Base-by-base conservation (phyloP, 2,797 vertebrate species). In the Allobates femoralis region DNA sequence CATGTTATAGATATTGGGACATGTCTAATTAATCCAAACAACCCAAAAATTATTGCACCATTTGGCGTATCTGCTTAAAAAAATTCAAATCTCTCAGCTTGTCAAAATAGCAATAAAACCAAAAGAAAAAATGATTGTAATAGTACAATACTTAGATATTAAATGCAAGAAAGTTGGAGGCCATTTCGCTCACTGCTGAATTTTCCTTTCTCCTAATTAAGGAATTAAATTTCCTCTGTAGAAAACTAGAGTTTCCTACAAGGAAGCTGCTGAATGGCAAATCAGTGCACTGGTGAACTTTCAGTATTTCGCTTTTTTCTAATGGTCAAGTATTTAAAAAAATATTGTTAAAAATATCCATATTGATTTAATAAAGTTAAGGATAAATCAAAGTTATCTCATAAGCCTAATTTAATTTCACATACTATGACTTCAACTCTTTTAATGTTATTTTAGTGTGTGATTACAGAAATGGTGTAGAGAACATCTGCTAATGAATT, bases 401-500 rank as follows among this genome's bases (percentile, higher is more conserved):
- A 56, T 12, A 71, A 71, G 34, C 34, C 18, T 74, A 60, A 56
- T 60, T 83, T 74, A 74, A n/a, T 83, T 58, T 83, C 16, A 60
- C 55, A 83, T 74, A 73, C 34, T 66, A 80, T 51, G 79, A 66
- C 56, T 80, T 66, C 37, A 4, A 66, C 34, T 62, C 37, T 60
- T 83, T 83, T 83, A 73, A 74, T 62, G 67, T 74, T 83, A 55
- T 73, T 83, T 83, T 83, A 83, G 34, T 46, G 81, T 73, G 81
- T 74, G 69, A 74, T 74, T 74, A 62, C 81, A 83, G 69, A 71
- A 83, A 83, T 83, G 81, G 74, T 83, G 73, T 74, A 56, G 81
- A 73, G 81, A 83, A 74, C 81, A 83, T 74, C 81, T 83, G 81
- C 81, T 83, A 83, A 83, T 83, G 81, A 83, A 83, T 83, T 83